Percentiles rank a stretch among this genome's conserved stretches.
These are phyloP conservation scores for Pheosia gnoma DNA, from an alignment of 2,888 invertebrate species.

Conservation along the genomic window DNA sequence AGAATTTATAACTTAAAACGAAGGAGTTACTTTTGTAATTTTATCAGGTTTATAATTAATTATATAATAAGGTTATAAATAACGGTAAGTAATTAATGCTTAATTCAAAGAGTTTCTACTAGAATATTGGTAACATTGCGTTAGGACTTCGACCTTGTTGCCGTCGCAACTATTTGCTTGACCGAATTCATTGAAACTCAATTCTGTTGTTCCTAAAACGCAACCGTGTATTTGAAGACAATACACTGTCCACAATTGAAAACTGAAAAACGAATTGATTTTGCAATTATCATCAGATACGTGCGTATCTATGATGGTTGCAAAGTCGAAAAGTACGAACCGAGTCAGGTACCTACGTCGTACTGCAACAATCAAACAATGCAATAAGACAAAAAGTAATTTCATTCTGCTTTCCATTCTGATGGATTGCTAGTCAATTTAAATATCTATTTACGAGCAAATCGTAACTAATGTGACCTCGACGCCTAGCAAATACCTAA, in stretches of 20 bases:
- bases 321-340: constrained; percentile 10
- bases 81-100: constrained; percentile 27
- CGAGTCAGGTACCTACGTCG: constrained; percentile 4
- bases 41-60: constrained; percentile 3
- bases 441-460: constrained; percentile 25
- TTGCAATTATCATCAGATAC: constrained; percentile 20
- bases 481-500: constrained; percentile 17
- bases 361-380: constrained; percentile 21
- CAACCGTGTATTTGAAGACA: constrained; percentile 41
- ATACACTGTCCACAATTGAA: constrained; percentile 28
- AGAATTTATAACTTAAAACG: not conserved
- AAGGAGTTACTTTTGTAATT: not conserved
- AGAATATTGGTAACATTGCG: constrained; percentile 51
- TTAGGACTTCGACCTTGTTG: constrained; percentile 54
- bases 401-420: constrained; percentile 31
- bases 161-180: constrained; percentile 57
- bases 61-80: constrained; percentile 21
- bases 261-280: constrained; percentile 23
- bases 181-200: constrained; percentile 59
- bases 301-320: constrained; percentile 6
- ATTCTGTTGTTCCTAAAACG: constrained; percentile 46
- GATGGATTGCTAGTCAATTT: constrained; percentile 27
- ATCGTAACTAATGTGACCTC: constrained; percentile 30
- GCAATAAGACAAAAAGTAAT: constrained; percentile 17
- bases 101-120: constrained; percentile 46